Conservation (phyloP, 2,113 vertebrate species). For the Numenius arquata region DNA sequence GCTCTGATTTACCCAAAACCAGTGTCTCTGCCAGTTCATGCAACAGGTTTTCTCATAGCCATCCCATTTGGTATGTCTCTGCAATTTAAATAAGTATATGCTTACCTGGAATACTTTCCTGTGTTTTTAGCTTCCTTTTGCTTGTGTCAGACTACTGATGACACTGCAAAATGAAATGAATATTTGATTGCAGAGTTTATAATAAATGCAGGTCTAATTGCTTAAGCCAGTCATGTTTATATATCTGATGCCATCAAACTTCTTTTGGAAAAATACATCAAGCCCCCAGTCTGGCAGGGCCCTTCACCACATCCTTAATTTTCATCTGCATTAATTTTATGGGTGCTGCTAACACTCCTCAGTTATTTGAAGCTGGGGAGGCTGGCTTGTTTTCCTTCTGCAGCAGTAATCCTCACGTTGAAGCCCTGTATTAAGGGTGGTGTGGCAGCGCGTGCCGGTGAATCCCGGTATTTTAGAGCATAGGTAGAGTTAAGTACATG, state of each 20-base stretch:
- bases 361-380: neutral
- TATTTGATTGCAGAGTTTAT: constrained; percentile 43
- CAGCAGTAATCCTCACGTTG: neutral
- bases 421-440: neutral
- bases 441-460: rapidly evolving
- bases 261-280: neutral
- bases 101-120: constrained; percentile 28
- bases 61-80: neutral
- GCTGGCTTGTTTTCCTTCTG: neutral
- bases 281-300: neutral
- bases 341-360: neutral
- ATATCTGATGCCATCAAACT: neutral
- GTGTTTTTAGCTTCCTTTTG: constrained; percentile 27
- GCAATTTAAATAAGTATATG: neutral
- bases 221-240: neutral
- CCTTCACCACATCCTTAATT: neutral
- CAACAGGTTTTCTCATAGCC: neutral
- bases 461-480: neutral
- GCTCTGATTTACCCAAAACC: neutral
- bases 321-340: neutral
- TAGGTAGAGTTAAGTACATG: neutral
- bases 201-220: constrained; percentile 18
- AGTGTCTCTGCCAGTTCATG: neutral
- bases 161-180: constrained; percentile 33
- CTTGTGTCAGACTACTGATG: constrained; percentile 22